phyloP scores from a whole-genome alignment of 2,797 vertebrate species.

The Eremophila alpestris region DNA sequence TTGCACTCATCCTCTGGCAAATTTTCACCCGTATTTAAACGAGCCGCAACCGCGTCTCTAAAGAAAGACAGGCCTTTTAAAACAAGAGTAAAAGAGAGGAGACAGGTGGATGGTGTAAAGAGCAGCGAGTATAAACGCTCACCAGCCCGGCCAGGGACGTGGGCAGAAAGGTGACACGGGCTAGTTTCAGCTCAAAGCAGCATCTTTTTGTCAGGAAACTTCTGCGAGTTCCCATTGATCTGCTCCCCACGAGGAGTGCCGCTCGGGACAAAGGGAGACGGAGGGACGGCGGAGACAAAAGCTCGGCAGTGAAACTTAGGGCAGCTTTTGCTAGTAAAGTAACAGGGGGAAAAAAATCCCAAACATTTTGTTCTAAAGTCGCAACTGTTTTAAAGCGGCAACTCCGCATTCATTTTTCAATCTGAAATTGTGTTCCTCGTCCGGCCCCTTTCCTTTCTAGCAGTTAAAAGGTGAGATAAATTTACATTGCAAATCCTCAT shows the following conservation, averaged over 20 bases:
- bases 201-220: not conserved
- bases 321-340: not conserved
- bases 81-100: not conserved
- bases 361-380: not conserved
- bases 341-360: not conserved
- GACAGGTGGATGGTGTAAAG: conserved; percentile 5
- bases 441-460: not conserved
- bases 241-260: conserved; percentile 15
- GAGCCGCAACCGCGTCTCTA: not conserved
- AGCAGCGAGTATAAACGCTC: not conserved
- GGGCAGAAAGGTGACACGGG: not conserved
- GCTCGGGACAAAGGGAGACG: conserved; percentile 19
- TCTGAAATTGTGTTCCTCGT: not conserved
- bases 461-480: not conserved
- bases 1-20: not conserved
- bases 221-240: not conserved
- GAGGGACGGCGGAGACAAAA: conserved; percentile 34
- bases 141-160: not conserved
- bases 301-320: not conserved
- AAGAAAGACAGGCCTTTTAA: not conserved
- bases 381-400: not conserved
- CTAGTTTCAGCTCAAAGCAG: not conserved
- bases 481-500: not conserved
- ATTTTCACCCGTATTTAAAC: not conserved
- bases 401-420: not conserved